Percentiles rank a stretch among this genome's conserved stretches.
Evolutionary conservation across 1,140 invertebrate genomes (phyloP).

Genomic region (Drosophila lacertosa): DNA sequence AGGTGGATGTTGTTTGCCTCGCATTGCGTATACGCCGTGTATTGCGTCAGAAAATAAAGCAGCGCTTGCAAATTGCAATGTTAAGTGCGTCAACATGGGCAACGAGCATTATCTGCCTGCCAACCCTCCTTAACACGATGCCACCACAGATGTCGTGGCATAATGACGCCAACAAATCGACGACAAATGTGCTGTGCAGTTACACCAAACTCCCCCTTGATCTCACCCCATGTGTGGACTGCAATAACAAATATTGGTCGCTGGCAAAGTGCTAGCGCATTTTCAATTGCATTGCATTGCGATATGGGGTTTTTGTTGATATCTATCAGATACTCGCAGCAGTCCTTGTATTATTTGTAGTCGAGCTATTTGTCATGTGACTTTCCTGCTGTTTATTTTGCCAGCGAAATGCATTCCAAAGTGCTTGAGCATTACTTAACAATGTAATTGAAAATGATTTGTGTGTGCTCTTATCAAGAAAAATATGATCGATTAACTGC

Average conservation of each 20-base stretch:
- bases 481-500: conserved; percentile 41
- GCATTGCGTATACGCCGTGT: conserved; percentile 57
- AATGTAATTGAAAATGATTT: conserved; percentile 42
- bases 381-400: conserved; percentile 45
- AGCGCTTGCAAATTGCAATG: conserved; percentile 64
- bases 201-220: neutral
- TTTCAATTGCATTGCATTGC: conserved; percentile 72
- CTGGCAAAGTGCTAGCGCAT: conserved; percentile 56
- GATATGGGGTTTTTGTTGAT: conserved; percentile 53
- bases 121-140: conserved; percentile 1
- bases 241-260: conserved; percentile 75
- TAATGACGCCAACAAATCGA: conserved; percentile 80
- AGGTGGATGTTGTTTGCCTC: conserved; percentile 53
- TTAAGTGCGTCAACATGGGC: conserved; percentile 57
- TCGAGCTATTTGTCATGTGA: conserved; percentile 45
- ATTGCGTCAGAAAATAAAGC: conserved; percentile 47
- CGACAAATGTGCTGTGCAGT: conserved; percentile 55
- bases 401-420: conserved; percentile 38
- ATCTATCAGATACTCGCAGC: conserved; percentile 31
- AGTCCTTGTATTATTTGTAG: conserved; percentile 32
- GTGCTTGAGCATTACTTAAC: conserved; percentile 38
- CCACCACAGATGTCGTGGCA: conserved; percentile 28
- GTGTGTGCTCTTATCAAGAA: conserved; percentile 4
- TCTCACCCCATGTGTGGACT: neutral
- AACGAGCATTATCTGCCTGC: conserved; percentile 19